Evolutionary conservation across 2,888 invertebrate genomes (phyloP).

Genomic region (Mesodorylaimus sp.): DNA sequence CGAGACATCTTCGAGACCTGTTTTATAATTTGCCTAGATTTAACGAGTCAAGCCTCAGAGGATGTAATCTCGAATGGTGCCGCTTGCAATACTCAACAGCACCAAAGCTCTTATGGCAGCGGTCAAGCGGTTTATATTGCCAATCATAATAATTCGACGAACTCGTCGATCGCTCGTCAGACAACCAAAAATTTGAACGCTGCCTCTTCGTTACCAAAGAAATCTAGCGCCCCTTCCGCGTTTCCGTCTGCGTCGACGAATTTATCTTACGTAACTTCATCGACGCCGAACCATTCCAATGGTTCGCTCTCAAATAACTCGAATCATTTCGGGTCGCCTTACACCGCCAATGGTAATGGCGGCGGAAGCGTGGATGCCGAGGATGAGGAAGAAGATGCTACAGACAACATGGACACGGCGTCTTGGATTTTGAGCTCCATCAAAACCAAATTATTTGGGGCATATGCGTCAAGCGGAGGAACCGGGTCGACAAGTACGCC

Average conservation of each 20-base stretch:
- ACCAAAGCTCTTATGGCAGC: too few relatives aligned
- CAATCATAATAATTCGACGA: not conserved
- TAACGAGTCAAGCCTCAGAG: slow-evolving; percentile 31
- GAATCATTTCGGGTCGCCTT: not conserved
- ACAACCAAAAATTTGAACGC: too few relatives aligned
- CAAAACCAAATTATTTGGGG: too few relatives aligned
- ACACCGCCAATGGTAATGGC: not conserved
- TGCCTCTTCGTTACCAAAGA: not conserved
- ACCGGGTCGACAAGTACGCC: too few relatives aligned
- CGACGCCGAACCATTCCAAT: not conserved
- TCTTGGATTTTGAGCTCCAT: too few relatives aligned
- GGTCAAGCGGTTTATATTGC: not conserved
- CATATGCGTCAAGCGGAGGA: too few relatives aligned
- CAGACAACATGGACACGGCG: too few relatives aligned
- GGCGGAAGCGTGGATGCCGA: not conserved
- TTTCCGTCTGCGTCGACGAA: not conserved
- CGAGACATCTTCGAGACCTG: slow-evolving; percentile 1
- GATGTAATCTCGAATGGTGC: slow-evolving; percentile 33
- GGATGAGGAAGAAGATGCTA: too few relatives aligned
- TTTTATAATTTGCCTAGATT: slow-evolving; percentile 13
- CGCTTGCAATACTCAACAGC: slow-evolving; percentile 1
- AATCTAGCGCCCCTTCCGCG: not conserved
- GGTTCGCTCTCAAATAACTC: not conserved
- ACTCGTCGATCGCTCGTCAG: not conserved
- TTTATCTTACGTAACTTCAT: not conserved